Evolutionary conservation across 1,140 invertebrate species (phyloP).

Genomic region (Teleopsis dalmanni): DNA sequence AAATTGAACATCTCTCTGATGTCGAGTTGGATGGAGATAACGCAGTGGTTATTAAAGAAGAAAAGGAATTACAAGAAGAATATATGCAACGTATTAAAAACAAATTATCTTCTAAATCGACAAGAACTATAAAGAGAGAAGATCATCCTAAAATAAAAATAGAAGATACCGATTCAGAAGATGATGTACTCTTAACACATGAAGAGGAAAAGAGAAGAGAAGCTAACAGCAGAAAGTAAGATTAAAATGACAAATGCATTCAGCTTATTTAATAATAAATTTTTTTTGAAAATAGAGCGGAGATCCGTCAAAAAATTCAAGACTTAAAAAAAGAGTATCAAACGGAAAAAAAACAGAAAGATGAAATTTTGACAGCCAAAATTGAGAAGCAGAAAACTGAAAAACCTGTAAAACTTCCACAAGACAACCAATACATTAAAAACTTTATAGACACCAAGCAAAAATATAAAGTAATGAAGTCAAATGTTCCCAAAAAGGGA

Average conservation of each 20-base stretch:
- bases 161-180: slow-evolving; percentile 60
- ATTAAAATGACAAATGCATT: slow-evolving; percentile 16
- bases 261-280: not conserved
- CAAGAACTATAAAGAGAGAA: slow-evolving; percentile 6
- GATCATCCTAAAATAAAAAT: slow-evolving; percentile 40
- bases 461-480: slow-evolving; percentile 65
- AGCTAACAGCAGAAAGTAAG: slow-evolving; percentile 60
- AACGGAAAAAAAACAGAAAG: slow-evolving; percentile 50
- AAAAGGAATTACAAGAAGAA: slow-evolving; percentile 29
- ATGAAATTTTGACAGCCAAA: slow-evolving; percentile 45
- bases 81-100: slow-evolving; percentile 22
- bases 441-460: slow-evolving; percentile 68
- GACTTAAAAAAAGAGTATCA: slow-evolving; percentile 66
- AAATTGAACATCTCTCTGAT: slow-evolving; percentile 31
- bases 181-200: slow-evolving; percentile 47
- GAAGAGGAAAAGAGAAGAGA: slow-evolving; percentile 50
- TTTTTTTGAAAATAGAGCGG: slow-evolving; percentile 50
- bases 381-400: slow-evolving; percentile 13
- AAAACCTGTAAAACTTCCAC: not conserved
- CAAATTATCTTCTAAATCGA: slow-evolving; percentile 19
- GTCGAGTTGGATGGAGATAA: slow-evolving; percentile 35
- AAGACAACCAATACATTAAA: slow-evolving; percentile 57
- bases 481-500: slow-evolving; percentile 62
- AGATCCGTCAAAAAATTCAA: slow-evolving; percentile 68
- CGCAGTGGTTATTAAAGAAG: too few relatives aligned